Evolutionary conservation across 2,113 vertebrate species (phyloP).

Genomic region (Amazona guildingii): DNA sequence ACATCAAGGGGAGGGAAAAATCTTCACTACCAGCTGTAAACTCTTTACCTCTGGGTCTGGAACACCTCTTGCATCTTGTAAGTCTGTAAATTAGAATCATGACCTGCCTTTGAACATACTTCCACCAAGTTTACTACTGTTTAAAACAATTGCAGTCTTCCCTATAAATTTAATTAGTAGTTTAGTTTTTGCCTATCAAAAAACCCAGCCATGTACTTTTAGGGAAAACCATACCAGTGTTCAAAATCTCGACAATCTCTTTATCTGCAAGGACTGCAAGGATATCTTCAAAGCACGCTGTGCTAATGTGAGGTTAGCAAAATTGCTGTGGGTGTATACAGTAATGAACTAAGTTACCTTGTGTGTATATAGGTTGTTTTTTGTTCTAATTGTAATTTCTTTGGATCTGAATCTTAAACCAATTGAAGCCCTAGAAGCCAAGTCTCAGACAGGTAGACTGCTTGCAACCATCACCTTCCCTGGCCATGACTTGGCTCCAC

Average conservation of each 20-base stretch:
- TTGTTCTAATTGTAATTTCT: neutral
- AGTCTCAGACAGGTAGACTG: neutral
- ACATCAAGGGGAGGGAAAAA: neutral
- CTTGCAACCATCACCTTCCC: neutral
- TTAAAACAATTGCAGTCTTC: neutral
- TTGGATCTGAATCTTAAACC: neutral
- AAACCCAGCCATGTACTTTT: neutral
- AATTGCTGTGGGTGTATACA: too few relatives aligned
- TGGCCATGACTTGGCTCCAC: neutral
- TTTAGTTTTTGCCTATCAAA: neutral
- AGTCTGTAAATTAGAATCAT: neutral
- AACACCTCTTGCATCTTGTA: neutral
- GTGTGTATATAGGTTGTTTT: neutral
- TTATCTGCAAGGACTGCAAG: neutral
- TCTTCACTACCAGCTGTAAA: accelerated
- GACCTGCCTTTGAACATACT: neutral
- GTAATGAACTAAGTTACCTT: neutral
- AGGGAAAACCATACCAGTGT: neutral
- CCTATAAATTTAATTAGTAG: neutral
- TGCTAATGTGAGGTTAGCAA: neutral
- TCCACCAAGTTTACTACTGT: neutral
- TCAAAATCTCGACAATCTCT: neutral
- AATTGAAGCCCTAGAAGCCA: neutral
- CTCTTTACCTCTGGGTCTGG: neutral
- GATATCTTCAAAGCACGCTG: accelerated